A percentile compares a stretch with the other conserved stretches of the same genome.
These are phyloP conservation scores for Polyodon spathula DNA, from an alignment of 2,113 vertebrate species.

Conservation along the genomic window DNA sequence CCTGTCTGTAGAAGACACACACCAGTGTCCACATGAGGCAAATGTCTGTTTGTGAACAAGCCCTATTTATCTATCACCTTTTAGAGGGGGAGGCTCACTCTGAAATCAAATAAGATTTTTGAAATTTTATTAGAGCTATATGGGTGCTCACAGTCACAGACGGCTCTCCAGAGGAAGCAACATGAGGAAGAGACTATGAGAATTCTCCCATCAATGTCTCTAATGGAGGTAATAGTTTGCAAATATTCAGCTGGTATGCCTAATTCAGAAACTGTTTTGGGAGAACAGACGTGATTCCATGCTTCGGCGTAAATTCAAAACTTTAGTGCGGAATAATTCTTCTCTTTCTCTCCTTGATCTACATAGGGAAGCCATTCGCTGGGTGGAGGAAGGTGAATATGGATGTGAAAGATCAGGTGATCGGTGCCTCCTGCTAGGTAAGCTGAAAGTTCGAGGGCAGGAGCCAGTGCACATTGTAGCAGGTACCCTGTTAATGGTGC, in stretches of 20 bases:
- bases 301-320: no score
- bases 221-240: no score
- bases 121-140: conserved; percentile 11
- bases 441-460: background rate
- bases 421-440: no score
- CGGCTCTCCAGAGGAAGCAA: no score
- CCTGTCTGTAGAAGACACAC: background rate
- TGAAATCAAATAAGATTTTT: conserved; percentile 10
- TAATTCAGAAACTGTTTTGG: no score
- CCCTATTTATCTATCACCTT: conserved; percentile 16
- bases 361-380: background rate
- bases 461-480: background rate
- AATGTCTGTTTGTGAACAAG: conserved; percentile 7
- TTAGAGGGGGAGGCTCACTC: conserved; percentile 11
- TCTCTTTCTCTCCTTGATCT: background rate
- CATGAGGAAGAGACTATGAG: no score
- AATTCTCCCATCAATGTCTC: no score
- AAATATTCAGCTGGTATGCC: no score
- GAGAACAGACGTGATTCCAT: no score
- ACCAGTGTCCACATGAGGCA: conserved; percentile 1
- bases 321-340: background rate
- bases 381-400: background rate
- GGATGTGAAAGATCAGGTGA: background rate
- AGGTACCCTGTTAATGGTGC: background rate
- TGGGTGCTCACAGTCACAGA: conserved; percentile 14